Conservation (phyloP, 2,113 vertebrate genomes). For the Holacanthus passer region DNA sequence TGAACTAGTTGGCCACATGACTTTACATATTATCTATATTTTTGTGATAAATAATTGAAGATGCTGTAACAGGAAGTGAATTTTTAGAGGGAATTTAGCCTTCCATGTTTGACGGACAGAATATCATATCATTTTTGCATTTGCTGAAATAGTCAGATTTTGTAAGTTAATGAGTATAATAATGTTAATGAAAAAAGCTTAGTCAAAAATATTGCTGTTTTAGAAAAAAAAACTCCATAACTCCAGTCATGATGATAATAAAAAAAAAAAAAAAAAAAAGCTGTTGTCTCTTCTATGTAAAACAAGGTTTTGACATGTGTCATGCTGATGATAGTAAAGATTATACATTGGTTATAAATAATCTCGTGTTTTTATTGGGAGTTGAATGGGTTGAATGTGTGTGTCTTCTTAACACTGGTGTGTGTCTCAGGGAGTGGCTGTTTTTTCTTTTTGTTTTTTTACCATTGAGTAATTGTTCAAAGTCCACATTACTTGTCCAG, state of each 20-base stretch:
- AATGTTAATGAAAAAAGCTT: not conserved
- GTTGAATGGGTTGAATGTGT: not conserved
- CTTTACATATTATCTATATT: not conserved
- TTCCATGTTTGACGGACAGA: not conserved
- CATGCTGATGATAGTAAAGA: slow-evolving; percentile 1
- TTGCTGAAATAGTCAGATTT: not conserved
- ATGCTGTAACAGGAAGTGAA: not conserved
- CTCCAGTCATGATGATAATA: not conserved
- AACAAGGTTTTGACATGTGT: not conserved
- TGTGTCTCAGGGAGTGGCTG: slow-evolving; percentile 36
- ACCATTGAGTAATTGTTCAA: slow-evolving; percentile 13
- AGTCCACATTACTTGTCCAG: slow-evolving; percentile 26
- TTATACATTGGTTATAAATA: not conserved
- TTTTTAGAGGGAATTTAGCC: not conserved
- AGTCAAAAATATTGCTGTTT: not conserved
- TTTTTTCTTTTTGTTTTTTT: not conserved
- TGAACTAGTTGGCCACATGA: not conserved
- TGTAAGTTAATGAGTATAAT: not conserved
- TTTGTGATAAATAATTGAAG: not conserved
- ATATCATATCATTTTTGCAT: not conserved
- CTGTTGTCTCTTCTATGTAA: not conserved
- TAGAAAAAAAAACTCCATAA: not conserved
- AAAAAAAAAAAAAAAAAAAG: too few species aligned
- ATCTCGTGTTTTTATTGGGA: not conserved
- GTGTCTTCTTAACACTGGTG: not conserved